A percentile compares a stretch with the other conserved stretches of the same genome.
Evolutionary conservation across 2,797 vertebrate genomes (phyloP).

Genomic region (Streptopelia turtur): DNA sequence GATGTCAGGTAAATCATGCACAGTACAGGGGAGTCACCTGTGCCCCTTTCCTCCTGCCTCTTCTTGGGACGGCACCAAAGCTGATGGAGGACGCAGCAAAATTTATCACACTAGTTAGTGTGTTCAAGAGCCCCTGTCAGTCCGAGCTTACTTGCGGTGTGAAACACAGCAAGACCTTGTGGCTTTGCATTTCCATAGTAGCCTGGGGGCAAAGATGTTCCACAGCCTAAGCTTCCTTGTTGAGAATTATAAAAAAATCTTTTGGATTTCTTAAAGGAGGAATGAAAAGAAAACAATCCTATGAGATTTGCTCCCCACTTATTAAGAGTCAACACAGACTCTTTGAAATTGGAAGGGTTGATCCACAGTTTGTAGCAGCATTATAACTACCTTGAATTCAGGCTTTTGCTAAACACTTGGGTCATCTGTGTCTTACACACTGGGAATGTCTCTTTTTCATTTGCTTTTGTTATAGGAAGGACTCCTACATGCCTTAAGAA

Average conservation of each 20-base stretch:
- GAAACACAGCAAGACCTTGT: neutral
- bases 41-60: neutral
- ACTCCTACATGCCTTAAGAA: neutral
- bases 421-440: neutral
- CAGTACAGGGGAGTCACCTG: too few relatives aligned
- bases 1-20: neutral
- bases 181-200: neutral
- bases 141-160: neutral
- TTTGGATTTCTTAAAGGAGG: neutral
- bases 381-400: neutral
- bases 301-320: neutral
- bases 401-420: neutral
- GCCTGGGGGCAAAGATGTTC: neutral
- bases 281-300: neutral
- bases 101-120: neutral
- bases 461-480: neutral
- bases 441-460: neutral
- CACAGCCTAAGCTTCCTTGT: neutral
- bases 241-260: neutral
- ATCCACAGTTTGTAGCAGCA: neutral
- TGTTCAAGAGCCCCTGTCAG: neutral
- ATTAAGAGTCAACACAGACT: neutral
- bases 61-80: neutral
- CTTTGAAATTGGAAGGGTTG: neutral
- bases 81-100: too few relatives aligned